phyloP scores from a whole-genome alignment of 2,888 invertebrate species.

The Leucozona laternaria region DNA sequence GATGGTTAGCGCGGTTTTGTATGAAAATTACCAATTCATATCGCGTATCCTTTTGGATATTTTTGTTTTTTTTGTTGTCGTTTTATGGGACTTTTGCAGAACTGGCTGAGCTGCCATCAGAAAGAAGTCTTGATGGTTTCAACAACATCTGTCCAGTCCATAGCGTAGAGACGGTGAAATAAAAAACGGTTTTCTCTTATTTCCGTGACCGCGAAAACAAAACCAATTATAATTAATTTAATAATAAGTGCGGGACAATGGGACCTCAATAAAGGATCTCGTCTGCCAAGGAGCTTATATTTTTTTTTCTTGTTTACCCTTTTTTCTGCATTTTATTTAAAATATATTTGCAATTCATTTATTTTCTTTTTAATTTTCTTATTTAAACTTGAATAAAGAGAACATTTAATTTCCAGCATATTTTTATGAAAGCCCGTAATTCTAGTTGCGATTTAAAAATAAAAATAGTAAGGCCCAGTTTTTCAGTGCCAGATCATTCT shows the following conservation, averaged over 20 bases:
- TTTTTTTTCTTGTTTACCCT: background rate
- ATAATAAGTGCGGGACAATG: slow-evolving; percentile 44
- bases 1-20: slow-evolving; percentile 7
- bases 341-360: too few species aligned
- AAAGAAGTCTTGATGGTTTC: slow-evolving; percentile 15
- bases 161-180: slow-evolving; percentile 21
- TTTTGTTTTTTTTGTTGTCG: background rate
- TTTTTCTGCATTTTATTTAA: background rate
- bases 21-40: slow-evolving; percentile 69
- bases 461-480: too few species aligned
- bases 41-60: slow-evolving; percentile 55
- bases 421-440: too few species aligned
- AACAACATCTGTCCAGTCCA: slow-evolving; percentile 69
- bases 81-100: background rate
- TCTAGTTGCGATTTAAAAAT: too few species aligned
- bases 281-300: background rate
- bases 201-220: slow-evolving; percentile 71
- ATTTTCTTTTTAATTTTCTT: too few species aligned
- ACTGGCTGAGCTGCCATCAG: background rate
- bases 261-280: slow-evolving; percentile 21
- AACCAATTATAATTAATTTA: slow-evolving; percentile 69
- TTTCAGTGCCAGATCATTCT: too few species aligned
- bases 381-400: too few species aligned
- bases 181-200: slow-evolving; percentile 38
- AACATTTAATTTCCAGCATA: too few species aligned